Evolutionary conservation across 2,113 vertebrate species (phyloP).

Genomic region (Acanthochromis polyacanthus): DNA sequence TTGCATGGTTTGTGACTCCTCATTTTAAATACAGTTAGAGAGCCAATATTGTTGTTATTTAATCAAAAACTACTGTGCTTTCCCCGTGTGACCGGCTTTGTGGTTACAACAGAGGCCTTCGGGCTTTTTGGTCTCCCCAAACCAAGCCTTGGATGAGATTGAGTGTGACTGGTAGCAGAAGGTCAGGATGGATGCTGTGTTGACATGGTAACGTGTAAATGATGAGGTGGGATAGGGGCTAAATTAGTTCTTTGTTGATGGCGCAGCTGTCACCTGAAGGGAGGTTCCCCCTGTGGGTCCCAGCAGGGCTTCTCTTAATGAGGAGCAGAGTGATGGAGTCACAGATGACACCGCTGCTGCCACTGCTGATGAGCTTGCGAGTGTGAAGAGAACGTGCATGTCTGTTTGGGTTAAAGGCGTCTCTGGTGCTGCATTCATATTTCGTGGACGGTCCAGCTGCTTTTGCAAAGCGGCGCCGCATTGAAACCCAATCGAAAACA

Average conservation of each 20-base stretch:
- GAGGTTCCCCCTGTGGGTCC: conserved; percentile 65
- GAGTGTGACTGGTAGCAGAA: conserved; percentile 68
- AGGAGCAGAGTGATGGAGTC: conserved; percentile 70
- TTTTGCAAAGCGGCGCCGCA: background rate
- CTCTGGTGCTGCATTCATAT: background rate
- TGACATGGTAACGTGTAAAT: conserved; percentile 76
- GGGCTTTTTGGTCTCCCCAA: conserved; percentile 27
- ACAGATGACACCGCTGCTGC: conserved; percentile 50
- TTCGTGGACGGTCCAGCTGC: conserved; percentile 14
- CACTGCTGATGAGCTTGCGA: conserved; percentile 18
- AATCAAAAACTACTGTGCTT: background rate
- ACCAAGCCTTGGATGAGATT: conserved; percentile 43
- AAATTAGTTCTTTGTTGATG: conserved; percentile 83
- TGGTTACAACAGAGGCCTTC: conserved; percentile 10
- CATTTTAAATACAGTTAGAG: too few relatives aligned
- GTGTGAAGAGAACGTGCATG: conserved; percentile 22
- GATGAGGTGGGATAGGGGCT: conserved; percentile 68
- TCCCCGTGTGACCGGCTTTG: background rate
- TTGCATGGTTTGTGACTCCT: background rate
- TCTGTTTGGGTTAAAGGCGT: conserved; percentile 7
- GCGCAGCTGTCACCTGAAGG: conserved; percentile 81
- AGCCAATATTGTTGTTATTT: background rate
- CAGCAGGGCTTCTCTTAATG: conserved; percentile 78
- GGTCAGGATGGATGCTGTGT: conserved; percentile 71
- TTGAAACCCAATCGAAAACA: conserved; percentile 40